Conservation (phyloP, 2,113 vertebrate genomes). For the Ceratotherium simum region DNA sequence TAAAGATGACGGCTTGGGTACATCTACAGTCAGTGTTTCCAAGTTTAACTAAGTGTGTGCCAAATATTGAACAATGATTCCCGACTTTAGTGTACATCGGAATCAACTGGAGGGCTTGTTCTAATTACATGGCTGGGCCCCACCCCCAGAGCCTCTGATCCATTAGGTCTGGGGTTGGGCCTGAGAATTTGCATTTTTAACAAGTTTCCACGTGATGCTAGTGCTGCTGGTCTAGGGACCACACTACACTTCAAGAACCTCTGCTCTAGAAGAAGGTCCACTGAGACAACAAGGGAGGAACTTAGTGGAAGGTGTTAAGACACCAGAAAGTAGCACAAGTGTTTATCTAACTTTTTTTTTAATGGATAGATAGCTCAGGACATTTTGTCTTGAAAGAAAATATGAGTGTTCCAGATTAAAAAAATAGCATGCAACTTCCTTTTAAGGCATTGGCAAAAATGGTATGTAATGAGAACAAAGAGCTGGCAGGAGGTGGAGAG, state of each 20-base stretch:
- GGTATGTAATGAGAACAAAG: slow-evolving; percentile 28
- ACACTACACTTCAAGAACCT: not conserved
- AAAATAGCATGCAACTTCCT: not conserved
- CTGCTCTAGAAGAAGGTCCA: not conserved
- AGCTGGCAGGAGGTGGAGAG: not conserved
- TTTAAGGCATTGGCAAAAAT: slow-evolving; percentile 16
- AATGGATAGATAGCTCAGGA: not conserved
- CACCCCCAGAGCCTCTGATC: not conserved
- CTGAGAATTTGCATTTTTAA: not conserved
- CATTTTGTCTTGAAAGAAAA: slow-evolving; percentile 19
- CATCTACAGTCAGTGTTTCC: slow-evolving; percentile 37
- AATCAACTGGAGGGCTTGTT: not conserved
- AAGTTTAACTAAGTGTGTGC: not conserved
- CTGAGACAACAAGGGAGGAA: slow-evolving; percentile 2
- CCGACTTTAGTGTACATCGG: not conserved
- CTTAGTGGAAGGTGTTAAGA: not conserved
- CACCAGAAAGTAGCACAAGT: not conserved
- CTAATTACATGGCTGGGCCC: not conserved
- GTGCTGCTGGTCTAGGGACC: not conserved
- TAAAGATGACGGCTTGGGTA: not conserved
- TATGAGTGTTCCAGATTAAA: not conserved
- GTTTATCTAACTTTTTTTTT: not conserved
- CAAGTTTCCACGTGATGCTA: not conserved
- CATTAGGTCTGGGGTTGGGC: not conserved
- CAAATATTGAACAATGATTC: slow-evolving; percentile 3